Evolutionary conservation across 2,888 invertebrate species (phyloP).

Genomic region (Xylota segnis): DNA sequence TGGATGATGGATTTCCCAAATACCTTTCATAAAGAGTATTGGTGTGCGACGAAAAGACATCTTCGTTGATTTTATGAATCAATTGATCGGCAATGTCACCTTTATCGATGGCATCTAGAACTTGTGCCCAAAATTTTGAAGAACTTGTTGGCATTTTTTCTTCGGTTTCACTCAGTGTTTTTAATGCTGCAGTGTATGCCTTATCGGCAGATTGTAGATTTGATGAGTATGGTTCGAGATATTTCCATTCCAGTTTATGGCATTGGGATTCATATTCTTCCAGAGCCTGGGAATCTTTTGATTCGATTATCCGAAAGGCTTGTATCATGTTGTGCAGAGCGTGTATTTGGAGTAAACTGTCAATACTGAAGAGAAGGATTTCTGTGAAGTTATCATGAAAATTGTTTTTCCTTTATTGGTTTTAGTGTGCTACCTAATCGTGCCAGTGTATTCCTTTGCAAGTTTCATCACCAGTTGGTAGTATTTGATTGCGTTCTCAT

Average conservation of each 20-base stretch:
- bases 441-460: conserved; percentile 80
- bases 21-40: conserved; percentile 46
- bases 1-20: not conserved
- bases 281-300: conserved; percentile 6
- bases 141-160: conserved; percentile 36
- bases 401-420: not conserved
- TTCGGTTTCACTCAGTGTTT: conserved; percentile 20
- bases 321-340: conserved; percentile 88
- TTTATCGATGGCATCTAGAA: conserved; percentile 63
- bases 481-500: conserved; percentile 86
- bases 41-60: conserved; percentile 68
- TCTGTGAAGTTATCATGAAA: not conserved
- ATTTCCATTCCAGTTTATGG: conserved; percentile 86
- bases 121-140: conserved; percentile 30
- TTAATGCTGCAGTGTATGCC: conserved; percentile 25
- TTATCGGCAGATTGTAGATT: conserved; percentile 78
- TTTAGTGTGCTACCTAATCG: conserved; percentile 79
- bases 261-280: conserved; percentile 83
- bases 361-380: conserved; percentile 84
- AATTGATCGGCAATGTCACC: conserved; percentile 70
- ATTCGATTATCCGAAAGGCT: conserved; percentile 78
- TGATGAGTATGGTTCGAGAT: conserved; percentile 83
- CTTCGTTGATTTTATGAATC: conserved; percentile 80
- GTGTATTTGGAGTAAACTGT: conserved; percentile 89
- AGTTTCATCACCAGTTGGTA: conserved; percentile 88